These are phyloP conservation scores for Brachirus orientalis DNA, from an alignment of 2,113 vertebrate species.

Conservation along the genomic window DNA sequence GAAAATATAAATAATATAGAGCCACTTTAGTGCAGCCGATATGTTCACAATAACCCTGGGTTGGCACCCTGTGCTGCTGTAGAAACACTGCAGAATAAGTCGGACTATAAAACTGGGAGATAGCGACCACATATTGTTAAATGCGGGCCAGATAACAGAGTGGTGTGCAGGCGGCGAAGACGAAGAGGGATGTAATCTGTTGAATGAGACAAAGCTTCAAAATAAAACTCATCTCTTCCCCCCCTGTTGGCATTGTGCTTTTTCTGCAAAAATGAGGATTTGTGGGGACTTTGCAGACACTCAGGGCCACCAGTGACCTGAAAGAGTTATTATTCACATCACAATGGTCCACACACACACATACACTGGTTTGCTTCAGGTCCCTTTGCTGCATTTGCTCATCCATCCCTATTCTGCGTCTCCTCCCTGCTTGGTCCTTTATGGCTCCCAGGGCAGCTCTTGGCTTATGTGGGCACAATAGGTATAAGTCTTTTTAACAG, in stretches of 20 bases:
- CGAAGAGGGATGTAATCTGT: slow-evolving; percentile 70
- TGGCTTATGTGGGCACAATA: slow-evolving; percentile 51
- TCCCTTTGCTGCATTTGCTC: slow-evolving; percentile 47
- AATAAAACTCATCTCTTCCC: slow-evolving; percentile 73
- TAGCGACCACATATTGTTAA: slow-evolving; percentile 51
- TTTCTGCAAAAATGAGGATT: slow-evolving; percentile 78
- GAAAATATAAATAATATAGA: slow-evolving; percentile 50
- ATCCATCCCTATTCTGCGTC: slow-evolving; percentile 61
- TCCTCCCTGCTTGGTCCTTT: slow-evolving; percentile 54
- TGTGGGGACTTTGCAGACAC: slow-evolving; percentile 61
- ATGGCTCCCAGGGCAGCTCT: slow-evolving; percentile 51
- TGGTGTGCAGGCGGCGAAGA: slow-evolving; percentile 60
- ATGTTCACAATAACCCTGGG: slow-evolving; percentile 47
- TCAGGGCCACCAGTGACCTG: slow-evolving; percentile 64
- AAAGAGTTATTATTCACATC: slow-evolving; percentile 77
- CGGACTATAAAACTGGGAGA: slow-evolving; percentile 47
- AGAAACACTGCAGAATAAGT: slow-evolving; percentile 53
- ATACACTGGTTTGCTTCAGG: slow-evolving; percentile 13
- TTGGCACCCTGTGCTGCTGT: slow-evolving; percentile 33
- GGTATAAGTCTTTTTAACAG: slow-evolving; percentile 52
- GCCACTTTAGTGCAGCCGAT: slow-evolving; percentile 38
- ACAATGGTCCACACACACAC: slow-evolving; percentile 39
- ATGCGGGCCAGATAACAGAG: slow-evolving; percentile 45
- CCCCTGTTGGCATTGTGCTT: slow-evolving; percentile 63
- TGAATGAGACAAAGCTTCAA: slow-evolving; percentile 75